Evolutionary conservation across 2,888 invertebrate species (phyloP).

Genomic region (Tenthredo livida): DNA sequence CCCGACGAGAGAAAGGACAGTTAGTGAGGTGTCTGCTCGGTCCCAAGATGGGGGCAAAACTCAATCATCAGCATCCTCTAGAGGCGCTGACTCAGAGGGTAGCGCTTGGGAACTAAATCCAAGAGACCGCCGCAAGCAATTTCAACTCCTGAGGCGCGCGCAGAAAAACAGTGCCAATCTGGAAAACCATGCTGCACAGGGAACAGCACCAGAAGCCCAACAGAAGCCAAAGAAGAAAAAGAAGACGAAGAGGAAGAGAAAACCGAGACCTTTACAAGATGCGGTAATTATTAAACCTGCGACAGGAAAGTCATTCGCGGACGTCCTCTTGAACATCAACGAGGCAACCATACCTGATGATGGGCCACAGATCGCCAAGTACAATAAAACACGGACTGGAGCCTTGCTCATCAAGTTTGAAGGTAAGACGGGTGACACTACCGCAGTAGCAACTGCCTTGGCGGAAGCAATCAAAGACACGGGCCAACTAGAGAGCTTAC

Average conservation of each 20-base stretch:
- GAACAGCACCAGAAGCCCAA: background rate
- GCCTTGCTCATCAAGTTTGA: background rate
- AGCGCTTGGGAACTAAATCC: no score
- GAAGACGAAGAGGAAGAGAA: background rate
- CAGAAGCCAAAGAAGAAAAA: background rate
- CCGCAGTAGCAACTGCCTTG: background rate
- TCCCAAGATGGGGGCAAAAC: no score
- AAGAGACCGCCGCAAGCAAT: no score
- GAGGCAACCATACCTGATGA: background rate
- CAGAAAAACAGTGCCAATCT: no score
- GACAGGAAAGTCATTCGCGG: background rate
- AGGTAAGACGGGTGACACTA: constrained; percentile 8
- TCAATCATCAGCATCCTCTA: no score
- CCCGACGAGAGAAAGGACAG: no score
- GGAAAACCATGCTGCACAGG: no score
- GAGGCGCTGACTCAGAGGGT: no score
- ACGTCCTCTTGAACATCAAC: background rate
- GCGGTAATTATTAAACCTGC: background rate
- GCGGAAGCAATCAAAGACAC: background rate
- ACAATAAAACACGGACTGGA: background rate
- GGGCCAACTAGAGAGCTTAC: no score
- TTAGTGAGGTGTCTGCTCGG: no score
- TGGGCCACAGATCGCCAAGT: background rate
- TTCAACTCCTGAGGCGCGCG: no score
- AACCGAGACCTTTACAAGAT: background rate